Evolutionary conservation across 2,888 invertebrate genomes (phyloP), one percentile per base, ranked within the genome.

Genomic region (Scaeva pyrastri): DNA sequence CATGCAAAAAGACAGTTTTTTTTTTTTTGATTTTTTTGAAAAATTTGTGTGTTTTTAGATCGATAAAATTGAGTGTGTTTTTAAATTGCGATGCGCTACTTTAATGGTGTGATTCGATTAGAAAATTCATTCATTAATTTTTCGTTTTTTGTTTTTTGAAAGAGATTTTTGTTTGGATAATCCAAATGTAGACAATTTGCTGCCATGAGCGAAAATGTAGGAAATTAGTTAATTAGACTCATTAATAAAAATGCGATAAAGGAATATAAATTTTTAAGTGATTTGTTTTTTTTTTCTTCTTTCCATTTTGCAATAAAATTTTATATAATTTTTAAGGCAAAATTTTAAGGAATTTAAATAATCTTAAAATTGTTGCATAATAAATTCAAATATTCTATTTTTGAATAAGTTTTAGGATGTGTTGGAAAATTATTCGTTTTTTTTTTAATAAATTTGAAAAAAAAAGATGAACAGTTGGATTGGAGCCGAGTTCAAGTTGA

Each of bases 151-250:
- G 6, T n/a, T 6, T 56, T 56, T 3, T 16, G 7, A 14, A 19
- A 21, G 39, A 36, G 39, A 60, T 60, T 39, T 39, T 60, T 60
- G 58, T 60, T 60, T 60, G 7, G 39, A 39, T 60, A 21, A 60
- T 21, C 12, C 58, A 60, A 60, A 39, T 39, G 36, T 21, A 60
- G 58, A 60, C 21, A 60, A 60, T 60, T 60, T 39, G 39, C 58
- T n/a, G n/a, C n/a, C n/a, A 58, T 10, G 14, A 14, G 39, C 31
- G 8, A 39, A 39, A 19, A 39, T 14, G n/a, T 60, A 7, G 39
- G 58, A 60, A 39, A 60, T 41, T 39, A 60, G 58, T 60, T 39
- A 60, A 60, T 60, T 60, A 60, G 19, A 39, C 12, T 39, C 39
- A 60, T 60, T 60, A 60, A 39, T 36, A 36, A 60, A 39, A 39